phyloP scores from a whole-genome alignment of 2,888 invertebrate species.

The Andricus quercusramuli region DNA sequence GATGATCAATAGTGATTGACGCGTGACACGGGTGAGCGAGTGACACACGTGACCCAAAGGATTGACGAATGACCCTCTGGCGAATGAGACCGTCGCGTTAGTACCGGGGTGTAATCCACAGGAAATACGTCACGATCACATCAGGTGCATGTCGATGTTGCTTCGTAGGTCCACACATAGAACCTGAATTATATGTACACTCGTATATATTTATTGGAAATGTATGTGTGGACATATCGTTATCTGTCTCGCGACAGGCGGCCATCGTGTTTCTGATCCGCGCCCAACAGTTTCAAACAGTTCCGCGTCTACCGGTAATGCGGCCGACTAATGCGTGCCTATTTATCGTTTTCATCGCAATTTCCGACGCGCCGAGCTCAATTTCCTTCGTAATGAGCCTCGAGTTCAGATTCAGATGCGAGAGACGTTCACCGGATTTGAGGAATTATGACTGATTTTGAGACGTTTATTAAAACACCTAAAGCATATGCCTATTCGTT shows the following conservation, averaged over 20 bases:
- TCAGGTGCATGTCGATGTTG: slow-evolving; percentile 53
- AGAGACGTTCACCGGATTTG: neutral
- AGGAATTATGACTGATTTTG: slow-evolving; percentile 1
- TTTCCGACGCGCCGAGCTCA: slow-evolving; percentile 52
- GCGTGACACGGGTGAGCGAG: slow-evolving; percentile 68
- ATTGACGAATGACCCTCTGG: slow-evolving; percentile 72
- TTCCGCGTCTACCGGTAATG: slow-evolving; percentile 44
- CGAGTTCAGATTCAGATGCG: slow-evolving; percentile 11
- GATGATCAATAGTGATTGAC: slow-evolving; percentile 75
- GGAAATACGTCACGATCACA: slow-evolving; percentile 54
- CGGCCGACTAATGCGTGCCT: slow-evolving; percentile 56
- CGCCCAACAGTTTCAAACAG: slow-evolving; percentile 44
- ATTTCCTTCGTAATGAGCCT: slow-evolving; percentile 27
- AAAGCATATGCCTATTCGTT: too few relatives aligned
- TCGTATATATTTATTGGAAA: slow-evolving; percentile 12
- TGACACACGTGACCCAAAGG: slow-evolving; percentile 70
- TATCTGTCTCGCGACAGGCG: slow-evolving; percentile 51
- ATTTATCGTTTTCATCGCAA: slow-evolving; percentile 59
- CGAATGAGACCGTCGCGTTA: slow-evolving; percentile 46
- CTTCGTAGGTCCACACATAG: slow-evolving; percentile 46
- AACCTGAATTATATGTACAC: slow-evolving; percentile 1
- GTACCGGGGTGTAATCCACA: slow-evolving; percentile 41
- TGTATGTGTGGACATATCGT: slow-evolving; percentile 36
- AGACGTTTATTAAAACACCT: slow-evolving; percentile 46
- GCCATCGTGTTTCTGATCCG: slow-evolving; percentile 21